These are phyloP conservation scores for Atrichornis clamosus DNA, from an alignment of 2,113 vertebrate species.

Conservation along the genomic window DNA sequence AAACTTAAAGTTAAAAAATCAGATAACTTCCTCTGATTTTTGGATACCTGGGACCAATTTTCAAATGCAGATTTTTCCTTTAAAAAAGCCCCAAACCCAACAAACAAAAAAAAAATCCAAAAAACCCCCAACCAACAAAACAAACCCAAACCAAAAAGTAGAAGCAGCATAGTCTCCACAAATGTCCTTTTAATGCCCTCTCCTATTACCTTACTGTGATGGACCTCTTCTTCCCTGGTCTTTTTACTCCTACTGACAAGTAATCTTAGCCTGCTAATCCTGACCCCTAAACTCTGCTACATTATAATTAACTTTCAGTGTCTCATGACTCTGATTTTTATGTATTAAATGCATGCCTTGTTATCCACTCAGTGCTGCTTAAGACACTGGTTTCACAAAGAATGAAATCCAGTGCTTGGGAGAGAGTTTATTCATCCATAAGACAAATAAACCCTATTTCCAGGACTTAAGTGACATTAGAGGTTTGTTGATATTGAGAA, in stretches of 20 bases:
- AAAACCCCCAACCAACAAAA: neutral
- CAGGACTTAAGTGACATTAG: conserved; percentile 14
- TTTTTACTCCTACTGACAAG: neutral
- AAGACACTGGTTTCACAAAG: neutral
- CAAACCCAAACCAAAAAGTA: neutral
- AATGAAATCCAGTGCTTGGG: conserved; percentile 8
- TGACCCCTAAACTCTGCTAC: conserved; percentile 28
- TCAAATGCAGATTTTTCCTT: neutral
- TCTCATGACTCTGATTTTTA: conserved; percentile 52
- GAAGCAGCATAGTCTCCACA: neutral
- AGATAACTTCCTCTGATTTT: neutral
- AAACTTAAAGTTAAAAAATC: neutral
- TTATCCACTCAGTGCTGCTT: neutral
- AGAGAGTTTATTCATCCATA: neutral
- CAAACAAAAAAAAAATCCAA: neutral
- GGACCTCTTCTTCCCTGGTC: neutral
- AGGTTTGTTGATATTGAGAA: conserved; percentile 12
- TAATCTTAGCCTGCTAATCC: conserved; percentile 33
- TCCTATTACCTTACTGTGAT: neutral
- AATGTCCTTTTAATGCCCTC: neutral
- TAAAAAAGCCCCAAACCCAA: neutral
- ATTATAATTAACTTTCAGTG: conserved; percentile 43
- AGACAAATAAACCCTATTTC: conserved; percentile 18
- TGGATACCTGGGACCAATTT: neutral
- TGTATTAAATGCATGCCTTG: conserved; percentile 39